Conservation (phyloP, 2,888 invertebrate species). For the Quadriops clusia region DNA sequence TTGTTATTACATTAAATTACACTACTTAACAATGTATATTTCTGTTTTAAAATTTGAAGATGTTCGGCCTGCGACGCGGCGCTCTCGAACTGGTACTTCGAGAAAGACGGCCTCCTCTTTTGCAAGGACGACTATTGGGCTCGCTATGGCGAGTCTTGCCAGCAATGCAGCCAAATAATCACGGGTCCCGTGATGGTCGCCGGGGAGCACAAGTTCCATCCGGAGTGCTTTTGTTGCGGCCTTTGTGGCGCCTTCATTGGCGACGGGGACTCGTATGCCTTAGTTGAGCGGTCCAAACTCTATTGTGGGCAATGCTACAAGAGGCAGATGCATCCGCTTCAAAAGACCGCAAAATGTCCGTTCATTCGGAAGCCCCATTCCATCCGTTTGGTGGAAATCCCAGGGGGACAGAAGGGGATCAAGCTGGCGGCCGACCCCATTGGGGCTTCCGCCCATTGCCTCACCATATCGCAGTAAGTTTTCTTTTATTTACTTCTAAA, state of each 20-base stretch:
- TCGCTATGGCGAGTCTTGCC: constrained; percentile 79
- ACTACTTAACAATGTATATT: not conserved
- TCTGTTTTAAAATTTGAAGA: too few species aligned
- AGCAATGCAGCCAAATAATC: constrained; percentile 69
- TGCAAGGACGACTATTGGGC: constrained; percentile 84
- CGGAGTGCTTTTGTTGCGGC: constrained; percentile 85
- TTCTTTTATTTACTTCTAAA: constrained; percentile 2
- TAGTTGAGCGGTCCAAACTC: constrained; percentile 79
- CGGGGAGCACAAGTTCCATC: constrained; percentile 90
- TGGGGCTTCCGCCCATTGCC: constrained; percentile 44
- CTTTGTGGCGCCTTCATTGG: constrained; percentile 76
- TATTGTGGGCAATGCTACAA: constrained; percentile 78
- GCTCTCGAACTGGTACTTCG: constrained; percentile 85
- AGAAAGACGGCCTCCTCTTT: constrained; percentile 79
- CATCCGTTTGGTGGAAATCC: constrained; percentile 73
- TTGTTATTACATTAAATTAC: constrained; percentile 3
- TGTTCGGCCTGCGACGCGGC: constrained; percentile 83
- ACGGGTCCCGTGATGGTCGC: constrained; percentile 92
- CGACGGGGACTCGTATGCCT: constrained; percentile 83
- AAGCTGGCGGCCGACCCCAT: constrained; percentile 48
- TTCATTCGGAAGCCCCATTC: constrained; percentile 58
- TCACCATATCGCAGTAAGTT: constrained; percentile 61
- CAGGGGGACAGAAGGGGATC: constrained; percentile 51
- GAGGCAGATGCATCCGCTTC: constrained; percentile 52
- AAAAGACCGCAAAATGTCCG: constrained; percentile 38